Evolutionary conservation across 2,797 vertebrate species (phyloP).

Genomic region (Sebastolobus alascanus): DNA sequence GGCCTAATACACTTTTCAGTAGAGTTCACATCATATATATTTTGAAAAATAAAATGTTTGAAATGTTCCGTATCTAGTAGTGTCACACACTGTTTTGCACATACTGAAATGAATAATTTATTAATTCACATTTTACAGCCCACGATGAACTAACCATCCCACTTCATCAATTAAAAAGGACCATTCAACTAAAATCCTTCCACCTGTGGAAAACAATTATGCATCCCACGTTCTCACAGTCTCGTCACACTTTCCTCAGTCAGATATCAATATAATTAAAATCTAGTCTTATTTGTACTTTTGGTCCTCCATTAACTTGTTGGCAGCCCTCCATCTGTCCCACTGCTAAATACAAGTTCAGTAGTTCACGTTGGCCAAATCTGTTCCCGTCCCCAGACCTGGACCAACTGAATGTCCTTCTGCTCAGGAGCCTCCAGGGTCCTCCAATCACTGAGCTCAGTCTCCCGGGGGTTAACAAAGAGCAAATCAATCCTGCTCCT

Average conservation of each 20-base stretch:
- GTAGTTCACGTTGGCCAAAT: conserved; percentile 69
- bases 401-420: conserved; percentile 71
- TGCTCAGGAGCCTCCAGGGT: conserved; percentile 63
- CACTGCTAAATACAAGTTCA: conserved; percentile 75
- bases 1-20: background rate
- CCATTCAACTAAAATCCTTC: conserved; percentile 76
- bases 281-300: conserved; percentile 75
- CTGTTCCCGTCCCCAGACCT: conserved; percentile 71
- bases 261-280: conserved; percentile 67
- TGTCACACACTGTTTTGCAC: conserved; percentile 70
- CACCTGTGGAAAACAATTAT: conserved; percentile 61
- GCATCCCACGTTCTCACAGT: conserved; percentile 38
- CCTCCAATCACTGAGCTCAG: conserved; percentile 54
- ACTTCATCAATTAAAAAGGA: conserved; percentile 73
- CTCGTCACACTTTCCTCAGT: conserved; percentile 41
- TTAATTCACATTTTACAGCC: conserved; percentile 85
- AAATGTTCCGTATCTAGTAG: conserved; percentile 44
- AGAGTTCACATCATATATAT: conserved; percentile 33
- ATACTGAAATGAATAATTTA: conserved; percentile 87
- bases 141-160: conserved; percentile 60
- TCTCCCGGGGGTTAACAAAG: conserved; percentile 55
- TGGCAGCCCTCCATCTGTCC: conserved; percentile 61
- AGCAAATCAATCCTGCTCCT: conserved; percentile 53
- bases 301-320: conserved; percentile 74
- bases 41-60: conserved; percentile 63